Base-by-base conservation (phyloP, 2,888 invertebrate species). In the Strigamia maritima region DNA sequence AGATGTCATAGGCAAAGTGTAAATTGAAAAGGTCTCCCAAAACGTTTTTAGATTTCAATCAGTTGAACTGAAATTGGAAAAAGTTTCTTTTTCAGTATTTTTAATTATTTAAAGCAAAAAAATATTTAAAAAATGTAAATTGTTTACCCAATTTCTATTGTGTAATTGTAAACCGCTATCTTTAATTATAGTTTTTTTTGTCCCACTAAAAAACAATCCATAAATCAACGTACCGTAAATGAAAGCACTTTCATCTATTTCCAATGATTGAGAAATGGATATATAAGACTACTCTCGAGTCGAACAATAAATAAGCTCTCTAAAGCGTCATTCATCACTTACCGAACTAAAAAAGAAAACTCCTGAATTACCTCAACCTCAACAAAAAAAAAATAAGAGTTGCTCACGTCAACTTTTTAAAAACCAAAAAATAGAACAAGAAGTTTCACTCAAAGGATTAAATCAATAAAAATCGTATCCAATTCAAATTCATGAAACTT, bases 201-300 rank as follows among this genome's bases (percentile, higher is more conserved):
- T 38, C n/a, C 44, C 14, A 44, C 35, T 35, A 54, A 49, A 54
- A 54, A 54, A 54, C n/a, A n/a, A 54, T 54, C 54, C 8, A 54
- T 54, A 22, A 8, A 19, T 54, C 54, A 54, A 54, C 19, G 19
- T 35, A 35, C 35, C 35, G 35, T 19, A 44, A 54, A 19, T 19
- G 54, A 54, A 54, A 16, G 54, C 19, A 54, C 44, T 54, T 54
- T 54, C 54, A 54, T 54, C 54, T 19, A 54, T 54, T 44, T 54
- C 54, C 54, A 54, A 54, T 54, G 54, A 54, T 54, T 54, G 54
- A 54, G 54, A 54, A 54, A 54, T 54, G 54, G 54, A 54, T 54
- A 54, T 54, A 54, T 19, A 54, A 54, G 54, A 54, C 16, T 19
- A n/a, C 19, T 54, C 54, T 54, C 19, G n/a, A 54, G 54, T 54